Conservation (phyloP, 2,113 vertebrate species). For the Leucopternis melanops region DNA sequence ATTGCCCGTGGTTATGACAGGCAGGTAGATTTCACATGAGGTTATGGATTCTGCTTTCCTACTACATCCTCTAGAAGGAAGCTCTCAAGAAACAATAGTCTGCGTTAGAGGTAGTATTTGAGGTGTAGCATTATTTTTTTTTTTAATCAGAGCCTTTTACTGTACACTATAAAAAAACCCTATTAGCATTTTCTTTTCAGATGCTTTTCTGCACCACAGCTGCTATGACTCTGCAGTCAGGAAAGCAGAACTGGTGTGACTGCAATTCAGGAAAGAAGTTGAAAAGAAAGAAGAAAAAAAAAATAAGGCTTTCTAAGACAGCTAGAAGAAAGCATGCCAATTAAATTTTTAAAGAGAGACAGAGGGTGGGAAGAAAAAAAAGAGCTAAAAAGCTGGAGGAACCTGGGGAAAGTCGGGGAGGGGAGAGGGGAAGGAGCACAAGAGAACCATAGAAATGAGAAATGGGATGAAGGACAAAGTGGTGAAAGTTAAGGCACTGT, state of each 20-base stretch:
- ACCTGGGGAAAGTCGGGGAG: slow-evolving; percentile 6
- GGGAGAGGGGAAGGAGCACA: background rate
- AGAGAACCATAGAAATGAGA: background rate
- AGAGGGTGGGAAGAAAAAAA: background rate
- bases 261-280: slow-evolving; percentile 56
- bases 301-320: slow-evolving; percentile 50
- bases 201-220: slow-evolving; percentile 56
- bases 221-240: slow-evolving; percentile 65
- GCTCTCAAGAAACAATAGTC: background rate
- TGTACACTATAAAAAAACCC: slow-evolving; percentile 4
- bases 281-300: slow-evolving; percentile 46
- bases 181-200: slow-evolving; percentile 68
- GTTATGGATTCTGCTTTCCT: background rate
- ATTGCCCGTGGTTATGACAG: background rate
- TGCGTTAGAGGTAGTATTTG: background rate
- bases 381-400: slow-evolving; percentile 30
- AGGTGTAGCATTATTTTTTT: slow-evolving; percentile 37
- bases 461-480: background rate
- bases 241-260: slow-evolving; percentile 60
- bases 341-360: slow-evolving; percentile 46
- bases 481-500: background rate
- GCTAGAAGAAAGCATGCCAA: slow-evolving; percentile 62
- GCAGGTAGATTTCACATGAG: background rate
- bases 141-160: slow-evolving; percentile 46
- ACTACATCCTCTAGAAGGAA: background rate